Evolutionary conservation across 2,888 invertebrate species (phyloP), one percentile per base, ranked within the genome.

Genomic region (Cataglyphis livida): DNA sequence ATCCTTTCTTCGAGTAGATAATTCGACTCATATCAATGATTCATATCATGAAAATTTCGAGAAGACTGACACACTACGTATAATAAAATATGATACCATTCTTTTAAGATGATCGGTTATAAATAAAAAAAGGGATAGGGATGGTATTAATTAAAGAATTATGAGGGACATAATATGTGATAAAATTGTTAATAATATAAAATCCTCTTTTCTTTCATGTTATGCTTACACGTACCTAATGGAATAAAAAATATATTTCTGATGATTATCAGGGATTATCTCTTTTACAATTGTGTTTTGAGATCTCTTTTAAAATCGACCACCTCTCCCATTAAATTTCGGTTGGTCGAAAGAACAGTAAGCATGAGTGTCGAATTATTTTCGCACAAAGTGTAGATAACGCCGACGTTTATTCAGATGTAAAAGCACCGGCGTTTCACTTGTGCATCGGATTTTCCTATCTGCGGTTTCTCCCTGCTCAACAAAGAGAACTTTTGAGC

Each of bases 391-490:
- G 25, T 61, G n/a, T 18, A 59, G 25, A 9, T n/a, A 28, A 71
- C 35, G n/a, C 54, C 35, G 32, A 71, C n/a, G 38, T 73, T 71
- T 71, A 62, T 59, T 71, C 38, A 38, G 10, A 61, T 51, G 51
- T 59, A 59, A 21, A 70, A 57, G 5, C 21, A 35, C 35, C n/a
- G 9, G 28, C 35, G 3, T 61, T 73, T 73, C 15, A 64, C n/a
- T 64, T 71, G 59, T n/a, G 28, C 41, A 28, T 15, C 25, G 64
- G 15, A 73, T 73, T 64, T 62, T 64, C 61, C 12, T 9, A 62
- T 41, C 15, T 61, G 41, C 18, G 38, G 12, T 61, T 28, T 41
- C 64, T 73, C 28, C 28, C 5, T 28, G 18, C 21, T 12, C 18
- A 21, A 35, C 70, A 71, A 38, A 71, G 68, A 32, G 28, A 6